Evolutionary conservation across 2,888 invertebrate species (phyloP), one percentile per base, ranked within the genome.

Genomic region (Cerastoderma edule): DNA sequence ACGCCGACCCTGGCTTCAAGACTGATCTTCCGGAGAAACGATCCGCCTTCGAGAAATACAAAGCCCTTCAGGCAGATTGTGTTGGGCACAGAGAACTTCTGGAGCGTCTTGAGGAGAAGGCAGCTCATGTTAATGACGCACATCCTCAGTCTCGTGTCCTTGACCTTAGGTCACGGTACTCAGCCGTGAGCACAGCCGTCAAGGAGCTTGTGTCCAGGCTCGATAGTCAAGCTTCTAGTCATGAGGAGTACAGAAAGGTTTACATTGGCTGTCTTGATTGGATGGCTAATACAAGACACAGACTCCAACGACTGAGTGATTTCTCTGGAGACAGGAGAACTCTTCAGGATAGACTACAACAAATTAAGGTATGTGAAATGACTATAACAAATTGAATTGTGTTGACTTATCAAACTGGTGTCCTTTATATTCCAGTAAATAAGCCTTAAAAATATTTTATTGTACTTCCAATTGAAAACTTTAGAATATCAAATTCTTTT

Each of bases 1-100:
- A 96, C 89, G 95, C 95, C 1, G 98, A 96, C 92, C 96, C 97
- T 87, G 97, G 97, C 95, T 96, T 77, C 95, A 96, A 88, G 95
- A 94, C 97, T 87, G 98, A 98, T 91, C 93, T 98, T 1, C 96
- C 97, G 67, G 98, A 98, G 91, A 98, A 98, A 93, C 96, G 96
- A 85, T 96, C 97, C 0, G 95, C 96, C 54, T 91, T 98, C 27
- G 98, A 98, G 91, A 98, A 97, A 92, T 96, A 96, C 92, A 96
- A 95, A 90, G 85, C 87, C 5, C 70, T 91, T 2, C 88, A 88
- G 53, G 87, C 87, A 28, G 91, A 91, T 63, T 89, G 91, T 60
- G 64, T 75, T 0, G 83, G 84, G 27, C 91, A 90, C 73, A 84
- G 89, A 75, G 88, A 89, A 28, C 96, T 97, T 87, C 95, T 98